phyloP scores from a whole-genome alignment of 35 echinoderm and acorn worm species.

The Heliocidaris tuberculata region DNA sequence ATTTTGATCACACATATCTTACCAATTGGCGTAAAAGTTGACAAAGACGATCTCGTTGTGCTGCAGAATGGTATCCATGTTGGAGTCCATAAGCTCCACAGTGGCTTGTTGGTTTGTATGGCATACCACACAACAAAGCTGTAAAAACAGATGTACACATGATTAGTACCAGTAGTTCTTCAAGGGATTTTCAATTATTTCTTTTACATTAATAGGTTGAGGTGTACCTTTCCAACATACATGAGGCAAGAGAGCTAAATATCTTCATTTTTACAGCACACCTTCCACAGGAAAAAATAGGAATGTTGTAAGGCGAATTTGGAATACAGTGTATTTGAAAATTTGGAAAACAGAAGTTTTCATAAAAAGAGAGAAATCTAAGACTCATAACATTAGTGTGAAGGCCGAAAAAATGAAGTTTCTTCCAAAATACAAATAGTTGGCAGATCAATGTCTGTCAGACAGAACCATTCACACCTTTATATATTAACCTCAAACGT shows the following conservation, averaged over 20 bases:
- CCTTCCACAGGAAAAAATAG: background rate
- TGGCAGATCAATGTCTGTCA: too few species aligned
- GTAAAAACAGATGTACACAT: background rate
- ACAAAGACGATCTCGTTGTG: constrained; percentile 86
- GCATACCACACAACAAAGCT: constrained; percentile 18
- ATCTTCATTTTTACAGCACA: background rate
- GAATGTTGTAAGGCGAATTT: background rate
- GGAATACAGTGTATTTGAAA: background rate
- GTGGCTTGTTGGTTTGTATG: constrained; percentile 25
- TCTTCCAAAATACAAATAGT: too few species aligned
- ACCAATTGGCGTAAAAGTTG: constrained; percentile 99
- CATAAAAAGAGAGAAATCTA: too few species aligned
- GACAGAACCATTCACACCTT: too few species aligned
- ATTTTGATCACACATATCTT: constrained; percentile 37
- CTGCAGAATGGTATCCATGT: constrained; percentile 71
- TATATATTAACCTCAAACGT: too few species aligned
- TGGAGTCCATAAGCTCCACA: constrained; percentile 52
- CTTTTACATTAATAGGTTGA: background rate
- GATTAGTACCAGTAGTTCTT: background rate
- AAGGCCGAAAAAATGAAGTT: too few species aligned
- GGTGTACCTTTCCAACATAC: background rate
- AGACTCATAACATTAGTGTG: too few species aligned
- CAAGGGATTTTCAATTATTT: too few species aligned
- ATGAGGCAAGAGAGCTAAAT: background rate
- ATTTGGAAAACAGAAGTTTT: background rate